Percentiles rank a stretch among this genome's conserved stretches.
Evolutionary conservation across 2,113 vertebrate genomes (phyloP).

Genomic region (Ictalurus punctatus): DNA sequence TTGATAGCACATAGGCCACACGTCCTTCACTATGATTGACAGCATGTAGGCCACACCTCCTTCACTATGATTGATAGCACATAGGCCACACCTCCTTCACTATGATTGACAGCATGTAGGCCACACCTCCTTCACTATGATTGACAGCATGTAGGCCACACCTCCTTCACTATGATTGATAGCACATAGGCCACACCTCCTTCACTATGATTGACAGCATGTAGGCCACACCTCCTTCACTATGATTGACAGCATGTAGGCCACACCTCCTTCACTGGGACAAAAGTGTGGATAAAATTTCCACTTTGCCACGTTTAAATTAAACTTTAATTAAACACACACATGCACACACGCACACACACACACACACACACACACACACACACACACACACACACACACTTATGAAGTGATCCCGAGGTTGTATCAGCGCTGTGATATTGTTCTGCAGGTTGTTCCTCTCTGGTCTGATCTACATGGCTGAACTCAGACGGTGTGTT

Average conservation of each 20-base stretch:
- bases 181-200: too few species aligned
- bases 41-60: too few species aligned
- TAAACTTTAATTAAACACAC: neutral
- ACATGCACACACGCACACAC: too few species aligned
- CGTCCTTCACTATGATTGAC: too few species aligned
- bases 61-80: too few species aligned
- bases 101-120: too few species aligned
- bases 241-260: neutral
- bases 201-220: neutral
- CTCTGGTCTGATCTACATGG: neutral
- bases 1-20: too few species aligned
- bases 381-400: slow-evolving; percentile 5
- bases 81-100: too few species aligned
- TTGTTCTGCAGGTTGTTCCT: neutral
- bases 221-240: neutral
- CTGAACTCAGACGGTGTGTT: neutral
- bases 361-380: neutral
- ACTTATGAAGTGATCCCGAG: neutral
- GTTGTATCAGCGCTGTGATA: neutral
- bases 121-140: too few species aligned
- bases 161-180: too few species aligned
- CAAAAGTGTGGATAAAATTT: neutral
- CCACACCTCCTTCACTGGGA: neutral
- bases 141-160: too few species aligned
- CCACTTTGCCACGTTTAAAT: neutral